A percentile compares a stretch with the other conserved stretches of the same genome.
phyloP scores from a whole-genome alignment of 2,888 invertebrate species.

The Heliconius ethilla region DNA sequence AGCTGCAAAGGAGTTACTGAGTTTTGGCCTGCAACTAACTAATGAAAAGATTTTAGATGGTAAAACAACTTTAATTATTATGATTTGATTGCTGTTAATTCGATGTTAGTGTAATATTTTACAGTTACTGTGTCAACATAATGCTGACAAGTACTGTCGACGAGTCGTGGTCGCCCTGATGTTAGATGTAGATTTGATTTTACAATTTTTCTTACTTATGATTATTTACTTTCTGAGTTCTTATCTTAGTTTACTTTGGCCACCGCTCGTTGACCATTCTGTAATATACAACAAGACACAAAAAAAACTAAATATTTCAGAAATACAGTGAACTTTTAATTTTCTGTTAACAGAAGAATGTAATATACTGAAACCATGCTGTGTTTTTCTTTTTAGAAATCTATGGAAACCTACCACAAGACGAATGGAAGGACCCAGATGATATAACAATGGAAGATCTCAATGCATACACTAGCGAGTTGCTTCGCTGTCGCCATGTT shows the following conservation, averaged over 20 bases:
- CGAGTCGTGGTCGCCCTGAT: too few relatives aligned
- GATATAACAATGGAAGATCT: conserved; percentile 75
- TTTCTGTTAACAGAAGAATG: background rate
- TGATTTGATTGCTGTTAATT: background rate
- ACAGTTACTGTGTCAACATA: background rate
- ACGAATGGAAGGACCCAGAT: conserved; percentile 59
- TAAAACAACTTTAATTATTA: conserved; percentile 31
- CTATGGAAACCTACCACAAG: conserved; percentile 62
- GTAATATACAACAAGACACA: background rate
- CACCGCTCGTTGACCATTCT: background rate
- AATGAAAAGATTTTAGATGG: conserved; percentile 84
- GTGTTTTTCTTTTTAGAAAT: conserved; percentile 57
- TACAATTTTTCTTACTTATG: background rate
- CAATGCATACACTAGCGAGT: conserved; percentile 84
- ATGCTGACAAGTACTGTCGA: too few relatives aligned
- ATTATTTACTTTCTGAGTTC: background rate
- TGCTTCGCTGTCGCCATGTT: conserved; percentile 84
- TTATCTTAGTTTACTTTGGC: background rate
- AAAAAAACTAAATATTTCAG: too few relatives aligned
- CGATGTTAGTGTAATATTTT: background rate
- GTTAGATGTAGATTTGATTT: too few relatives aligned
- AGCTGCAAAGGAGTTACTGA: conserved; percentile 87
- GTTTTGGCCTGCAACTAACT: conserved; percentile 87
- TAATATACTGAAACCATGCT: background rate
- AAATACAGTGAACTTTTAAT: background rate